A percentile compares a stretch with the other conserved stretches of the same genome.
phyloP scores from a whole-genome alignment of 2,888 invertebrate species.

The Melipona bicolor region DNA sequence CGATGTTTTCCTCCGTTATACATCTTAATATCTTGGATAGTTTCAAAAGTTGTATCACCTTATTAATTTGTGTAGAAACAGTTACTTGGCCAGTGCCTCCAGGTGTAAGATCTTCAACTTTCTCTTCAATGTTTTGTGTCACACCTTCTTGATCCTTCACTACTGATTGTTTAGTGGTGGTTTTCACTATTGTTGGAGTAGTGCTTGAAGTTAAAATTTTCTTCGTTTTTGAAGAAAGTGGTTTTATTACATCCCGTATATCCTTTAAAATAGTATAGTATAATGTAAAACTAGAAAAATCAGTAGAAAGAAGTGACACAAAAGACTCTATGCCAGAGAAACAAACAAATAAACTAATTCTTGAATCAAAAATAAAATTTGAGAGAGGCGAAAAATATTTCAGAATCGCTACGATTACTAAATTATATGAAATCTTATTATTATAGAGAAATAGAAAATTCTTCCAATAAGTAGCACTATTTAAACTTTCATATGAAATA shows the following conservation, averaged over 20 bases:
- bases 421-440: constrained; percentile 93
- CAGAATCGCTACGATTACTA: constrained; percentile 86
- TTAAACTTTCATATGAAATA: constrained; percentile 93
- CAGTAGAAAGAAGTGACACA: neutral
- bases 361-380: constrained; percentile 37
- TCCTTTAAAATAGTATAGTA: constrained; percentile 86
- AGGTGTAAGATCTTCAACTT: constrained; percentile 91
- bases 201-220: constrained; percentile 85
- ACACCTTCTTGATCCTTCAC: constrained; percentile 94
- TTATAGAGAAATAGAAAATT: constrained; percentile 90
- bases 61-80: constrained; percentile 94
- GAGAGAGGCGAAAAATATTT: constrained; percentile 64
- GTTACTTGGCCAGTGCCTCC: constrained; percentile 93
- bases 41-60: constrained; percentile 86
- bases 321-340: constrained; percentile 83
- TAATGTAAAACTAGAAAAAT: constrained; percentile 51
- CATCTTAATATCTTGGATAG: constrained; percentile 20
- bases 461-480: constrained; percentile 89
- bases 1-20: neutral
- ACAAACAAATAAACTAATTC: constrained; percentile 18
- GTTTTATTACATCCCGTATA: constrained; percentile 59
- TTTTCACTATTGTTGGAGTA: constrained; percentile 94
- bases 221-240: constrained; percentile 73
- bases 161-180: constrained; percentile 95
- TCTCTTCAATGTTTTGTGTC: constrained; percentile 95